Evolutionary conservation across 2,888 invertebrate genomes (phyloP).

Genomic region (Trichogramma dendrolimi): DNA sequence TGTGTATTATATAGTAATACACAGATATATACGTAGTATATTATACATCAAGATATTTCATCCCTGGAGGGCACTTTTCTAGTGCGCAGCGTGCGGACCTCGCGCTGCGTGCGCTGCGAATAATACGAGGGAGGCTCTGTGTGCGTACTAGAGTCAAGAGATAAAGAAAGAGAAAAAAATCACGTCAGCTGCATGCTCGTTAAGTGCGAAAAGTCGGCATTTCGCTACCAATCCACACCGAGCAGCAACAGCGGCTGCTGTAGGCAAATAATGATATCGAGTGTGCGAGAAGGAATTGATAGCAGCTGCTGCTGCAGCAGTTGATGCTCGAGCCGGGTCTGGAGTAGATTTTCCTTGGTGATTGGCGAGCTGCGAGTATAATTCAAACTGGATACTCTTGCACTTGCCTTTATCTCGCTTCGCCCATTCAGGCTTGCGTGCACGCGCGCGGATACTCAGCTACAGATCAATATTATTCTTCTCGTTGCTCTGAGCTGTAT

Average conservation of each 20-base stretch:
- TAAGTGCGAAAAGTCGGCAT: conserved; percentile 18
- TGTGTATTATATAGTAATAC: too few relatives aligned
- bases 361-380: conserved; percentile 3
- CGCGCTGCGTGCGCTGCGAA: background rate
- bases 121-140: background rate
- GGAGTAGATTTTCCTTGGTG: background rate
- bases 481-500: too few relatives aligned
- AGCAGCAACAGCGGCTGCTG: background rate
- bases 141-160: background rate
- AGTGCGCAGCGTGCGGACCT: background rate
- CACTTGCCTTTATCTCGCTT: background rate
- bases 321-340: conserved; percentile 17
- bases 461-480: too few relatives aligned
- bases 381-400: too few relatives aligned
- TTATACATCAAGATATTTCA: too few relatives aligned
- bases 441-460: too few relatives aligned
- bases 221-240: background rate
- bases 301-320: background rate
- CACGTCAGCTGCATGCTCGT: conserved; percentile 11
- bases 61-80: background rate
- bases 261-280: conserved; percentile 15
- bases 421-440: background rate
- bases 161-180: background rate
- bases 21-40: too few relatives aligned
- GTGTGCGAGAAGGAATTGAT: conserved; percentile 9